phyloP scores from a whole-genome alignment of 2,797 vertebrate species.

The Enteromius unitaeniatus region DNA sequence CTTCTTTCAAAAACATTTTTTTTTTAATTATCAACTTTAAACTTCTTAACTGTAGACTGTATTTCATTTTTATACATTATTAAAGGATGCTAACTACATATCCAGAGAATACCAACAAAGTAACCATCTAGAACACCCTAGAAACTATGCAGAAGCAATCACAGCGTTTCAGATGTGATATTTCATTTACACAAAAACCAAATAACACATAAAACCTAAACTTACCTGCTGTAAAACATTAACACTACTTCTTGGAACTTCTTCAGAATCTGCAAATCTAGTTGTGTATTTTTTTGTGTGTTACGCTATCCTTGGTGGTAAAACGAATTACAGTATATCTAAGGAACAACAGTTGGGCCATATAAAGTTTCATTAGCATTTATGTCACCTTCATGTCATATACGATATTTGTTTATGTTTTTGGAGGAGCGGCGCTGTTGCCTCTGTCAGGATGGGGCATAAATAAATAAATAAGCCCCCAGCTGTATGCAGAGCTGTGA shows the following conservation, averaged over 20 bases:
- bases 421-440: conserved; percentile 17
- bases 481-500: conserved; percentile 52
- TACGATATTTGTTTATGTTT: conserved; percentile 21
- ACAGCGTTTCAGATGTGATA: background rate
- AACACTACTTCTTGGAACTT: background rate
- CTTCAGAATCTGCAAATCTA: background rate
- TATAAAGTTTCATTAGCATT: conserved; percentile 39
- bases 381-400: conserved; percentile 27
- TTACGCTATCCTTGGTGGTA: background rate
- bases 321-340: background rate
- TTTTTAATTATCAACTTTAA: too few species aligned
- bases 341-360: background rate
- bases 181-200: background rate
- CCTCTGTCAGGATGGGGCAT: conserved; percentile 47
- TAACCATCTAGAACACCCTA: background rate
- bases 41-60: background rate
- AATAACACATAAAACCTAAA: background rate
- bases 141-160: background rate
- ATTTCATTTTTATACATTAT: background rate
- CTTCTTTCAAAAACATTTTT: too few species aligned
- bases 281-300: background rate
- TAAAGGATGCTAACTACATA: background rate
- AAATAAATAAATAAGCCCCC: conserved; percentile 61
- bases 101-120: background rate
- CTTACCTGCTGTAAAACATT: background rate